Conservation (phyloP, 1,140 invertebrate genomes). For the Euglossa dilemma region DNA sequence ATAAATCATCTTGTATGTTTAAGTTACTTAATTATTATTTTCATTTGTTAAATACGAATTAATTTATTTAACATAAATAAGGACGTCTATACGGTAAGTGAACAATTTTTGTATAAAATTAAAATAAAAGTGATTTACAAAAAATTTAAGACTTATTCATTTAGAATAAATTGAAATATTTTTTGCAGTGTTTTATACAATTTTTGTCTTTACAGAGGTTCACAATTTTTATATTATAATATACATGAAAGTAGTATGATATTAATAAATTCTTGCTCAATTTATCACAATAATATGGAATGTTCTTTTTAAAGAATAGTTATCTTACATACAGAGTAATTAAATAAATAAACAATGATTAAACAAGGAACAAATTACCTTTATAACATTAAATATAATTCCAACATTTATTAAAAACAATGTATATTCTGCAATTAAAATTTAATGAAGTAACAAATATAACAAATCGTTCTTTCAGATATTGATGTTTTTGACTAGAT, state of each 20-base stretch:
- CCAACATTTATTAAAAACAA: slow-evolving; percentile 6
- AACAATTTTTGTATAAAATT: background rate
- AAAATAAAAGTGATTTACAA: background rate
- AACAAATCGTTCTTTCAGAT: slow-evolving; percentile 14
- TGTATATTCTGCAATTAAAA: background rate
- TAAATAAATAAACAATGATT: background rate
- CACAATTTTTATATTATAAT: slow-evolving; percentile 36
- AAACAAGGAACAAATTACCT: background rate
- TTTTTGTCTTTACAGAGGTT: slow-evolving; percentile 13
- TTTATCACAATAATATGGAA: background rate
- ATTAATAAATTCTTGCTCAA: background rate
- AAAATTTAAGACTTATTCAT: background rate
- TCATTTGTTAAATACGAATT: background rate
- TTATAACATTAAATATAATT: background rate
- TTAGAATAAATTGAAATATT: background rate
- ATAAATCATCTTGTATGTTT: background rate
- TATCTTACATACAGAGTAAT: background rate
- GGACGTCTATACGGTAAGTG: background rate
- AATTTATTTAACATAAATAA: background rate
- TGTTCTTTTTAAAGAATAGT: background rate
- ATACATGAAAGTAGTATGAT: slow-evolving; percentile 4
- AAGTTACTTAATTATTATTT: background rate
- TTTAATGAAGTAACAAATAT: background rate
- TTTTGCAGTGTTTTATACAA: slow-evolving; percentile 19
- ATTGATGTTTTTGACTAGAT: slow-evolving; percentile 34